Conservation (phyloP, 2,888 invertebrate species). For the Plagodis dolabraria region DNA sequence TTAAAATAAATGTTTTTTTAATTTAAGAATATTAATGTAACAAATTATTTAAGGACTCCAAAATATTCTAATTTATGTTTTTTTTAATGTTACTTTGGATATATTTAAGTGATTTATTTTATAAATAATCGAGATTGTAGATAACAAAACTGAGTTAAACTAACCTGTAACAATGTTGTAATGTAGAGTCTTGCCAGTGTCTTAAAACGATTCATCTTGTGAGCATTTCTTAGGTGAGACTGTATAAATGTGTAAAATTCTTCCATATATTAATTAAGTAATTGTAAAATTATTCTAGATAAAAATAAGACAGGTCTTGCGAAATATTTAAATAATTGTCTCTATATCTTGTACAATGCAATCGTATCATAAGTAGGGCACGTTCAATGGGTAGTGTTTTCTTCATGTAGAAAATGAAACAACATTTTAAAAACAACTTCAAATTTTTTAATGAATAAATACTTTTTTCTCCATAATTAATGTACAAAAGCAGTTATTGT, state of each 20-base stretch:
- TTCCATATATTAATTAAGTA: slow-evolving; percentile 12
- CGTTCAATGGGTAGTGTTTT: no score
- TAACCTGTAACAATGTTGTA: slow-evolving; percentile 9
- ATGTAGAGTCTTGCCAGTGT: slow-evolving; percentile 3
- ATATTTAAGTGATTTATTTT: no score
- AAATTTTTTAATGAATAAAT: neutral
- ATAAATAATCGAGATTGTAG: no score
- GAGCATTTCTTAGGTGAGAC: slow-evolving; percentile 10
- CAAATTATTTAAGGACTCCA: no score
- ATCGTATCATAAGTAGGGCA: no score
- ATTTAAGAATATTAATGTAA: no score
- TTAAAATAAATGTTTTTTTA: no score
- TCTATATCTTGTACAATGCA: neutral
- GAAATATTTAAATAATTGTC: neutral
- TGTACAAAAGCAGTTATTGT: neutral
- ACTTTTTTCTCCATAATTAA: neutral
- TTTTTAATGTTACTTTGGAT: no score
- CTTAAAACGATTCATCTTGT: slow-evolving; percentile 12
- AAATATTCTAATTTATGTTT: no score
- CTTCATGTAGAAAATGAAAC: slow-evolving; percentile 5
- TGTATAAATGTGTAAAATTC: slow-evolving; percentile 7
- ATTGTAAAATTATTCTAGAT: slow-evolving; percentile 3
- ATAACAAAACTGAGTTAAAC: neutral
- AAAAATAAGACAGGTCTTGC: no score
- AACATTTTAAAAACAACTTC: neutral